Evolutionary conservation across 2,113 vertebrate species (phyloP), one percentile per base, ranked within the genome.

Genomic region (Gavialis gangeticus): DNA sequence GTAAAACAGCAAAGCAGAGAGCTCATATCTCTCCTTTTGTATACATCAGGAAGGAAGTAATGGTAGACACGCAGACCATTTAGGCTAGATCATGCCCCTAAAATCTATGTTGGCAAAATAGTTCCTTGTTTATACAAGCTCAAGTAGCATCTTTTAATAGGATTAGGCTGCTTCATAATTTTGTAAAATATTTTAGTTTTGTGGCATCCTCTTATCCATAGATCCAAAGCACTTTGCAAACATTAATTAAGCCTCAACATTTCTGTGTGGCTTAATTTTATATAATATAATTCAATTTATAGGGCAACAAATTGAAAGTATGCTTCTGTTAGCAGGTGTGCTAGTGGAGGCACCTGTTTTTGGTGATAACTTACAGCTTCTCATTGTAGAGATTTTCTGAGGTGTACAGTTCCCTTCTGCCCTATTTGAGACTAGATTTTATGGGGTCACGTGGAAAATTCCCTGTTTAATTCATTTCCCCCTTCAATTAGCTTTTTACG

Each of bases 221-320:
- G 18, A 79, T 81, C 58, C 63, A 4, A 73, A 90, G 16, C 71
- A 30, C 82, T 93, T 96, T 95, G 6, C 57, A 95, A 75, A 77
- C 94, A 85, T 85, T 92, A 85, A 95, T 83, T 85, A 92, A 82
- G 55, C 22, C 76, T n/a, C 37, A 80, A 5, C 58, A 17, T 46
- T 90, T 12, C 69, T 75, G 15, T 88, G 79, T n/a, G 86, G n/a
- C 64, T 82, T n/a, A 25, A 10, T 66, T 10, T 58, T 97, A 54
- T 85, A 84, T 84, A 18, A 54, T 90, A 37, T 77, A 78, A 77
- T 57, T 86, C 76, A 46, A 34, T 27, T 82, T 75, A 91, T 10
- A 14, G 69, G 21, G 14, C 34, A 28, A 19, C 75, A 81, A 73
- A 16, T 87, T 12, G 57, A 3, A 81, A 4, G 21, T 85, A 88